Evolutionary conservation across 2,888 invertebrate species (phyloP), one percentile per base, ranked within the genome.

Genomic region (Selenia dentaria): DNA sequence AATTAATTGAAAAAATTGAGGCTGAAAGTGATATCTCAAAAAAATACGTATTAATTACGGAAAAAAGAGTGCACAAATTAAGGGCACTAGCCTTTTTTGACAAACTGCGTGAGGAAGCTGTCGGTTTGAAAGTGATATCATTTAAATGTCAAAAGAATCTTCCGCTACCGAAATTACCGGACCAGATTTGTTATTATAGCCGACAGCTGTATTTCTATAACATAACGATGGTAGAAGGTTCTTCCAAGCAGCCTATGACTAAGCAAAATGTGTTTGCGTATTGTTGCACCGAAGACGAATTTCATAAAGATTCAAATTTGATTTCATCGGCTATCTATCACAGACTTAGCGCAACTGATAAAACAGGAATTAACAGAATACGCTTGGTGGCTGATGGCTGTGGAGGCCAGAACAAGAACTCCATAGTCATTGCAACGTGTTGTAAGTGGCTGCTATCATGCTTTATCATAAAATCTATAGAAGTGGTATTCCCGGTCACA

Each of bases 351-450:
- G 16, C 16, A 5, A 22, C 22, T 8, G 22, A 24, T 6, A n/a
- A 24, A 24, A 24, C 24, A n/a, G 24, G 24, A 6, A 24, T n/a
- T 6, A 22, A 22, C 6, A 22, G 8, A 8, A 22, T 22, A 22
- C 5, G 22, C 2, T 8, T 22, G 5, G 22, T 22, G 2, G 22
- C 22, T 59, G 59, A 34, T 59, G 61, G n/a, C n/a, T n/a, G n/a
- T n/a, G n/a, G n/a, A n/a, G n/a, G n/a, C n/a, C n/a, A n/a, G n/a
- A n/a, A n/a, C 38, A 61, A 62, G 51, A 62, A 61, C 40, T 28
- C 36, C 6, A 34, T 39, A 24, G 29, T 58, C 8, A 16, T 59
- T 60, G 69, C 22, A 60, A 71, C 71, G 71, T 67, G 59, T 46
- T 51, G 29, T 11, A 31, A 35, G 6, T 61, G 29, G 27, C 43